Evolutionary conservation across 2,797 vertebrate genomes (phyloP).

Genomic region (Oreochromis mossambicus): DNA sequence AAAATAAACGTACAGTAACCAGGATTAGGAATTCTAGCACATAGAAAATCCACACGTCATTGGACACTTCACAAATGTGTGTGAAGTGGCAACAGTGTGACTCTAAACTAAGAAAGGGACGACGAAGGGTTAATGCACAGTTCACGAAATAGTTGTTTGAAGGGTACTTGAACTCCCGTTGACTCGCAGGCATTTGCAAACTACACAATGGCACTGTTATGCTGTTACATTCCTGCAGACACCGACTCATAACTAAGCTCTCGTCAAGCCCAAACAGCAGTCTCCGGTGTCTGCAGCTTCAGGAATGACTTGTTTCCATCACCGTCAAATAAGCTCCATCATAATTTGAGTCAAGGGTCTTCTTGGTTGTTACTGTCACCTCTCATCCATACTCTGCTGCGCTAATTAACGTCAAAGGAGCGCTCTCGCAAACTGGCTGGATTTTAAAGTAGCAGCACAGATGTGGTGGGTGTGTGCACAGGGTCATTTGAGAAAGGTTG

Average conservation of each 20-base stretch:
- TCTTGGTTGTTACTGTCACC: conserved; percentile 19
- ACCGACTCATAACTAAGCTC: conserved; percentile 22
- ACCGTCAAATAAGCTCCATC: not conserved
- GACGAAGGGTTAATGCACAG: not conserved
- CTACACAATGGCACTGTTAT: not conserved
- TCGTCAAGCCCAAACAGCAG: not conserved
- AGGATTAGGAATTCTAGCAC: not conserved
- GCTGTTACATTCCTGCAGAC: not conserved
- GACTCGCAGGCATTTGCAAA: conserved; percentile 31
- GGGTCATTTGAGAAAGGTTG: not conserved
- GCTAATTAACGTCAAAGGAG: conserved; percentile 42
- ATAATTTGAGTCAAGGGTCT: conserved; percentile 6
- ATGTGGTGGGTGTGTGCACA: not conserved
- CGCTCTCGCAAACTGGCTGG: not conserved
- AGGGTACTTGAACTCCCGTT: conserved; percentile 29
- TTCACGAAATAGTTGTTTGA: conserved; percentile 1
- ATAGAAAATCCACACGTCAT: not conserved
- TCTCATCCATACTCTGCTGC: conserved; percentile 10
- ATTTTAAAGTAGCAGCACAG: not conserved
- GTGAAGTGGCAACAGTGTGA: not conserved
- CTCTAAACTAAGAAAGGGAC: not conserved
- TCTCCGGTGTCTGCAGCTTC: not conserved
- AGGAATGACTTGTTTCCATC: not conserved
- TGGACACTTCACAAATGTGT: not conserved
- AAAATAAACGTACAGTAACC: not conserved